Conservation (phyloP, 2,888 invertebrate species). For the Idaea aversata region DNA sequence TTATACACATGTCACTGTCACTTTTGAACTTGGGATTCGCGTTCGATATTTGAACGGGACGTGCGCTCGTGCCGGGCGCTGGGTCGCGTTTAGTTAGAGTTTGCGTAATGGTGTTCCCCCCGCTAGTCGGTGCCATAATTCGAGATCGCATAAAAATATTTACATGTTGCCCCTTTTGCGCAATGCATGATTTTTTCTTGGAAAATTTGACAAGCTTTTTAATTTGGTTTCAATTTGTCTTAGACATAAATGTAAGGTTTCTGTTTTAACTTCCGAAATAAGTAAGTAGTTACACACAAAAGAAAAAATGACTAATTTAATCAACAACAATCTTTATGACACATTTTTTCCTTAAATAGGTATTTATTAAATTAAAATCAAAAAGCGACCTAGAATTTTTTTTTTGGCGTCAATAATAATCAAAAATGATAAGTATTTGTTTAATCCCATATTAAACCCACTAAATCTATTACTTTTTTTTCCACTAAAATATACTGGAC, state of each 20-base stretch:
- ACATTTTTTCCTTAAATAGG: no score
- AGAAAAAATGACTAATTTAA: no score
- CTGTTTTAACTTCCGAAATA: neutral
- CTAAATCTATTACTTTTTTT: no score
- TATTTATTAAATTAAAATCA: no score
- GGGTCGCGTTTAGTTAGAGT: constrained; percentile 51
- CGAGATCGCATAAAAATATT: constrained; percentile 65
- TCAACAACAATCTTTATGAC: constrained; percentile 4
- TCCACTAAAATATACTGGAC: no score
- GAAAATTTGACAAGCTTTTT: neutral
- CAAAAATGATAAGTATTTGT: no score
- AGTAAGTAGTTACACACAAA: neutral
- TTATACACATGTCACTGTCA: constrained; percentile 12
- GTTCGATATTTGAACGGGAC: constrained; percentile 26
- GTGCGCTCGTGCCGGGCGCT: constrained; percentile 46
- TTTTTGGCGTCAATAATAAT: no score
- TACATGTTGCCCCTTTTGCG: constrained; percentile 63
- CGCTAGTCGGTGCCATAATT: constrained; percentile 47
- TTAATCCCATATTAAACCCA: no score
- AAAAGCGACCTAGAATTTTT: no score
- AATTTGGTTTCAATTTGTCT: neutral
- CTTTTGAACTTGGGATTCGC: constrained; percentile 22
- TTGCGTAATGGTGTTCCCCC: constrained; percentile 39
- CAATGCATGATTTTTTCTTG: constrained; percentile 54
- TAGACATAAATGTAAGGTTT: neutral